A percentile compares a stretch with the other conserved stretches of the same genome.
phyloP scores from a whole-genome alignment of 2,888 invertebrate species.

The Xestia ashworthii region DNA sequence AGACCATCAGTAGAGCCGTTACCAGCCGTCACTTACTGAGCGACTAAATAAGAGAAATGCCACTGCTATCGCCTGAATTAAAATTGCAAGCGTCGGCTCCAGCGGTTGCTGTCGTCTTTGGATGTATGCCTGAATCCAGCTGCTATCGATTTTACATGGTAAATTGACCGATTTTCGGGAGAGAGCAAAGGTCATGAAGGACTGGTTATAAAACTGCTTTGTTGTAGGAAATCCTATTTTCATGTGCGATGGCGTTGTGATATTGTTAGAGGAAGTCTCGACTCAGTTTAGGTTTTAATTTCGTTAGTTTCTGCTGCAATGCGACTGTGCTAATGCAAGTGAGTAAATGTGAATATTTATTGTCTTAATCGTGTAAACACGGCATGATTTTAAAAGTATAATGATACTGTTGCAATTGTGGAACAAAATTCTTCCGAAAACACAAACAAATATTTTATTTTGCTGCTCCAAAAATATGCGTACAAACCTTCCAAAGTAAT shows the following conservation, averaged over 20 bases:
- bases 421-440: slow-evolving; percentile 6
- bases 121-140: background rate
- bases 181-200: background rate
- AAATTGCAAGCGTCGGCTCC: background rate
- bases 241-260: slow-evolving; percentile 7
- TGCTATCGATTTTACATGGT: background rate
- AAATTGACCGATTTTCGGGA: background rate
- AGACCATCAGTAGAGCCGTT: background rate
- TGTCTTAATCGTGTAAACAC: slow-evolving; percentile 31
- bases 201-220: background rate
- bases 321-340: slow-evolving; percentile 36
- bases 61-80: background rate
- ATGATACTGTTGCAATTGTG: slow-evolving; percentile 10
- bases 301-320: slow-evolving; percentile 42
- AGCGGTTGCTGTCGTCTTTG: background rate
- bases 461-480: background rate
- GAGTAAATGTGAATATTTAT: slow-evolving; percentile 46
- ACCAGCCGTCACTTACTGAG: background rate
- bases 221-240: background rate
- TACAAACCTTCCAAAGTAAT: no score
- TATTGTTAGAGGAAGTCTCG: slow-evolving; percentile 14
- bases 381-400: slow-evolving; percentile 10
- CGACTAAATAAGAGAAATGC: background rate
- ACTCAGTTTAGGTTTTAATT: slow-evolving; percentile 40
- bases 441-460: background rate